Conservation (phyloP, 1,140 invertebrate species). For the Anastrepha obliqua region DNA sequence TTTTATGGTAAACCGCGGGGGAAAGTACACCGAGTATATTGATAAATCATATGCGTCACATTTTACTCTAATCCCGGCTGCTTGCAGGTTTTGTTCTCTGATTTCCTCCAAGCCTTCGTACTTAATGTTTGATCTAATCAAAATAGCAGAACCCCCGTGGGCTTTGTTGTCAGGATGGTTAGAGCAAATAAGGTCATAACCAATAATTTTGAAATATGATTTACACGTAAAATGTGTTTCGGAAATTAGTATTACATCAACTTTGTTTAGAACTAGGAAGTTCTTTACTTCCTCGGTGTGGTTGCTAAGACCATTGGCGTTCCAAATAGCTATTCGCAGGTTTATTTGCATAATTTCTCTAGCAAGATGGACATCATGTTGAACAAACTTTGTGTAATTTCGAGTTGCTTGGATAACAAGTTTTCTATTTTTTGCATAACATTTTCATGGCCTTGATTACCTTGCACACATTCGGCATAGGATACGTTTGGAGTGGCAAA, state of each 20-base stretch:
- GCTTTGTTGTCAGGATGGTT: constrained; percentile 12
- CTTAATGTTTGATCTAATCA: not conserved
- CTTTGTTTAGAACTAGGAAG: no score
- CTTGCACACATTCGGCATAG: not conserved
- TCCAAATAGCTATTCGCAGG: no score
- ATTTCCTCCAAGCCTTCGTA: constrained; percentile 52
- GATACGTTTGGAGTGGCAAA: not conserved
- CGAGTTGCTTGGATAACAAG: not conserved
- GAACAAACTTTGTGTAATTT: constrained; percentile 40
- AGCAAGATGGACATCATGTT: constrained; percentile 55
- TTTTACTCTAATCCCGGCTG: constrained; percentile 21
- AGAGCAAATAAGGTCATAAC: constrained; percentile 31
- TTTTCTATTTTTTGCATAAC: constrained; percentile 14
- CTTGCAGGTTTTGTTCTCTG: no score
- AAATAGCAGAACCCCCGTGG: no score
- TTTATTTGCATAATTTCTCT: no score
- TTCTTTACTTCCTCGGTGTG: constrained; percentile 53
- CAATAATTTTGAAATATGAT: not conserved
- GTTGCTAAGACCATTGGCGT: constrained; percentile 25
- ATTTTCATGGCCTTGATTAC: not conserved
- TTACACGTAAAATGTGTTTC: no score
- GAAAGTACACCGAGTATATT: no score
- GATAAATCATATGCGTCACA: constrained; percentile 38
- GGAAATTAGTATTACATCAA: not conserved
- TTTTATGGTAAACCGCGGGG: no score